Evolutionary conservation across 2,797 vertebrate genomes (phyloP).

Genomic region (Momotus momota): DNA sequence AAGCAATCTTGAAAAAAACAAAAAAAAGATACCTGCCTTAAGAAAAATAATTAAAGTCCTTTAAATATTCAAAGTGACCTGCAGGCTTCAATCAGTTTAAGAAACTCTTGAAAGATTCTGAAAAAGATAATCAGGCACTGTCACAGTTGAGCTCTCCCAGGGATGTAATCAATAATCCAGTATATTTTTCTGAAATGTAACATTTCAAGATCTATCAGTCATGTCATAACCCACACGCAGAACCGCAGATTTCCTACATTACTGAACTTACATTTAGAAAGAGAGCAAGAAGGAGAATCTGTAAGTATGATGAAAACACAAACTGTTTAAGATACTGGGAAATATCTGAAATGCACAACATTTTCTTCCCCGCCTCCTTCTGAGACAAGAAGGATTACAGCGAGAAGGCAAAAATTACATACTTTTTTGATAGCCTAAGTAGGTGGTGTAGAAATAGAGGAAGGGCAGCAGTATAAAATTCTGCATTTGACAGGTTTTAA

Average conservation of each 20-base stretch:
- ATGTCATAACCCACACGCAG: neutral
- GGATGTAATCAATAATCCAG: neutral
- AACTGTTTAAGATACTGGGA: slow-evolving; percentile 6
- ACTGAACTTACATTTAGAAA: neutral
- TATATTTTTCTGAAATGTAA: neutral
- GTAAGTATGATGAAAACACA: slow-evolving; percentile 29
- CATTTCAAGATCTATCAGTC: neutral
- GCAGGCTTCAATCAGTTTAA: neutral
- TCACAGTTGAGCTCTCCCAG: neutral
- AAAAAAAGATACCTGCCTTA: neutral
- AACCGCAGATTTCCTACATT: neutral
- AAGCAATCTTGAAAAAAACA: neutral
- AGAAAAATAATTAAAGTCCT: slow-evolving; percentile 32
- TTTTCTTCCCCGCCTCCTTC: neutral
- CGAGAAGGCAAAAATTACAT: neutral
- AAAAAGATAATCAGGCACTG: slow-evolving; percentile 2
- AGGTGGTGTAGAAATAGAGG: neutral
- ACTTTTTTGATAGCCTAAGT: neutral
- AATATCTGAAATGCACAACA: neutral
- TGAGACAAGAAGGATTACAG: neutral
- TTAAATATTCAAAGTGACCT: neutral
- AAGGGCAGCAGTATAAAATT: neutral
- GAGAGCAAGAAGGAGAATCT: neutral
- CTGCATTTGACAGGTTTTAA: neutral
- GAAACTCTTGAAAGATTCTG: slow-evolving; percentile 4